Percentiles rank a stretch among this genome's conserved stretches.
Evolutionary conservation across 2,888 invertebrate species (phyloP).

Genomic region (Sminthurinus aureus): DNA sequence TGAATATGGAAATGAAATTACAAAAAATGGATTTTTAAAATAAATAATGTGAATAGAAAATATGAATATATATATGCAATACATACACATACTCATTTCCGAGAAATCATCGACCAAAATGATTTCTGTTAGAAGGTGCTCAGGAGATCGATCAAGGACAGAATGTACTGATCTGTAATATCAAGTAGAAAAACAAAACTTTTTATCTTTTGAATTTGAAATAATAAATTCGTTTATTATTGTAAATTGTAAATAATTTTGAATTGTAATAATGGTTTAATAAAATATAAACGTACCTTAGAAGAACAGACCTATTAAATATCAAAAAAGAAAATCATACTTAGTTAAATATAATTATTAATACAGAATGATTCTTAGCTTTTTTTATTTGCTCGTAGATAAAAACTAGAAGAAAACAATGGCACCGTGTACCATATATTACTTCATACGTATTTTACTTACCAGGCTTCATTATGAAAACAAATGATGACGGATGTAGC

Average conservation of each 20-base stretch:
- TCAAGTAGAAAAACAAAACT: no score
- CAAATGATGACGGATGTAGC: slow-evolving; percentile 89
- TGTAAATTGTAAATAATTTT: not conserved
- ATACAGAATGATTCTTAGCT: no score
- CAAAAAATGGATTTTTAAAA: not conserved
- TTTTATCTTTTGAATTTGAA: no score
- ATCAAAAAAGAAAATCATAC: not conserved
- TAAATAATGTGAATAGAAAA: not conserved
- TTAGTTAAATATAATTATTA: not conserved
- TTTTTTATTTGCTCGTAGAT: no score
- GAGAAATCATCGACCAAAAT: slow-evolving; percentile 97
- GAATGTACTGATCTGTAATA: slow-evolving; percentile 86
- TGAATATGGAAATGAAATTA: not conserved
- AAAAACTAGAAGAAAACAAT: no score
- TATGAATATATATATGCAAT: not conserved
- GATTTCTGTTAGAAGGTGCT: slow-evolving; percentile 87
- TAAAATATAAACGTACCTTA: not conserved
- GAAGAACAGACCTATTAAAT: not conserved
- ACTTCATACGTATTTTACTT: no score
- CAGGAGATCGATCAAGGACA: slow-evolving; percentile 91
- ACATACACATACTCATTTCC: slow-evolving; percentile 79
- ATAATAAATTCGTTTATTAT: no score
- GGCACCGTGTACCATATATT: no score
- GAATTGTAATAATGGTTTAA: not conserved
- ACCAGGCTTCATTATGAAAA: slow-evolving; percentile 93